Evolutionary conservation across 2,888 invertebrate genomes (phyloP).

Genomic region (Formica aserva): DNA sequence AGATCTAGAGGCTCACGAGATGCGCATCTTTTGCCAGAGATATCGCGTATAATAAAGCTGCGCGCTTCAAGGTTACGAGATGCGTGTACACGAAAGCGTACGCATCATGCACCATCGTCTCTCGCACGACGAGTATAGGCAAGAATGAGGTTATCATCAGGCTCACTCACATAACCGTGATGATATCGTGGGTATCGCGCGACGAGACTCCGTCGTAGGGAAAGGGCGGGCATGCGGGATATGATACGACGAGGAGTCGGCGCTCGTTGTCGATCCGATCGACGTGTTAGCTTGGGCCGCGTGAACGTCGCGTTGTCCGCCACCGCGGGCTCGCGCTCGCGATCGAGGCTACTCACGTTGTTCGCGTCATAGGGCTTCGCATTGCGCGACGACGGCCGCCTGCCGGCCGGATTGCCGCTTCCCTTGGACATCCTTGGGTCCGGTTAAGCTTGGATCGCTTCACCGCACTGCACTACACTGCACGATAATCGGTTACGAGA

Average conservation of each 20-base stretch:
- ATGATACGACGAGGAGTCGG: conserved; percentile 1
- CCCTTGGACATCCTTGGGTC: conserved; percentile 83
- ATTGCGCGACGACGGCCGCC: conserved; percentile 81
- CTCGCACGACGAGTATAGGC: background rate
- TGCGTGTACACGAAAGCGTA: background rate
- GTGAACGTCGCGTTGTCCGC: conserved; percentile 55
- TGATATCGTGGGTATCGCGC: conserved; percentile 62
- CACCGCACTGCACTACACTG: conserved; percentile 3
- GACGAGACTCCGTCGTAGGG: conserved; percentile 66
- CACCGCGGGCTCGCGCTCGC: conserved; percentile 34
- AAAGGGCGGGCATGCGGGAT: conserved; percentile 62
- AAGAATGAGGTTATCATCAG: conserved; percentile 77
- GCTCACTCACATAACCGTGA: conserved; percentile 71
- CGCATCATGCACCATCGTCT: background rate
- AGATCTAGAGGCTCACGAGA: background rate
- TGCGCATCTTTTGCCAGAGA: background rate
- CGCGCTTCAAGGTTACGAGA: conserved; percentile 42
- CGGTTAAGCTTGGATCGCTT: background rate
- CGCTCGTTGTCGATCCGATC: conserved; percentile 5
- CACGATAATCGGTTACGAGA: conserved; percentile 64
- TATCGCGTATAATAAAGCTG: background rate
- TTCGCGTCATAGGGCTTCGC: conserved; percentile 86
- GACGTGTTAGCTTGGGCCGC: conserved; percentile 56
- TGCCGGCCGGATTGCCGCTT: conserved; percentile 82
- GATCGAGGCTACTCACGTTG: conserved; percentile 85